Conservation (phyloP, 2,797 vertebrate species). For the Delichon dasypus region DNA sequence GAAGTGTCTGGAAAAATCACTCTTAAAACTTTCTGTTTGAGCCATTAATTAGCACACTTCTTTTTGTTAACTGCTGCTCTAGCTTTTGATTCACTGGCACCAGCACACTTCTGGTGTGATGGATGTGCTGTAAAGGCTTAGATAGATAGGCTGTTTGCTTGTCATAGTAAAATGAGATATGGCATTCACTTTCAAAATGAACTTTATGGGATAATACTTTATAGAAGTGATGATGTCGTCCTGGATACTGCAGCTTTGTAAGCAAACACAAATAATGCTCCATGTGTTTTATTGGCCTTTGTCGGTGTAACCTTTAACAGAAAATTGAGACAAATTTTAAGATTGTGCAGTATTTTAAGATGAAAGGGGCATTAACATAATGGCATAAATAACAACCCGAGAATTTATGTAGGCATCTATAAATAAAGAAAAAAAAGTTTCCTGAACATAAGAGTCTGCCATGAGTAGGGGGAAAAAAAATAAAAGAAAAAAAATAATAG, state of each 20-base stretch:
- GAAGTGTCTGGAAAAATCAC: conserved; percentile 7
- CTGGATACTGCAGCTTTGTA: neutral
- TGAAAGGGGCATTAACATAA: neutral
- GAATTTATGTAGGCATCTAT: neutral
- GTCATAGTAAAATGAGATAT: conserved; percentile 17
- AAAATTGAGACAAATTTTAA: conserved; percentile 41
- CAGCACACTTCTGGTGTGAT: neutral
- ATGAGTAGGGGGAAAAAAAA: neutral
- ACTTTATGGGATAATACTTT: conserved; percentile 28
- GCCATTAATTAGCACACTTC: conserved; percentile 12
- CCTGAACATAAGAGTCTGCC: neutral
- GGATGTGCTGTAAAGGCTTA: conserved; percentile 4
- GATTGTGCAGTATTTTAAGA: neutral
- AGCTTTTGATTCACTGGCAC: conserved; percentile 29
- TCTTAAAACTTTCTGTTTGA: conserved; percentile 9
- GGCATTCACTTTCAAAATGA: conserved; percentile 25
- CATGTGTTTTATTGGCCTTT: conserved; percentile 14
- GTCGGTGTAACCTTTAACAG: neutral
- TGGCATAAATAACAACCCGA: neutral
- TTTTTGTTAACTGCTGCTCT: conserved; percentile 16
- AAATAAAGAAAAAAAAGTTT: neutral
- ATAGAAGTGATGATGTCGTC: neutral
- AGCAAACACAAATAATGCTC: conserved; percentile 30
- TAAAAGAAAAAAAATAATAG: neutral
- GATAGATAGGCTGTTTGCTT: neutral